These are phyloP conservation scores for Tadarida brasiliensis DNA, from an alignment of 2,797 vertebrate species.

Conservation along the genomic window DNA sequence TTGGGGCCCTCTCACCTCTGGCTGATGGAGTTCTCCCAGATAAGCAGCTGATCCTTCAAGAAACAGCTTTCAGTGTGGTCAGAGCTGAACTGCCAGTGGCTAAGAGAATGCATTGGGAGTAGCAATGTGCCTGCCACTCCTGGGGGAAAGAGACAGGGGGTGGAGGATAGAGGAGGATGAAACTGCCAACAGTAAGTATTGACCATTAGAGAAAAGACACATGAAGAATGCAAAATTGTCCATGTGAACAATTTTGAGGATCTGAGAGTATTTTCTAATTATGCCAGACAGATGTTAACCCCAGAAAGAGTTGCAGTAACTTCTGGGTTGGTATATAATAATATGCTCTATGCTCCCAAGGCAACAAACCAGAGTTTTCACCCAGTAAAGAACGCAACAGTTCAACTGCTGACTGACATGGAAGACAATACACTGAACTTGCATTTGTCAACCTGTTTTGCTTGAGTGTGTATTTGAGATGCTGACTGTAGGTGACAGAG, in stretches of 20 bases:
- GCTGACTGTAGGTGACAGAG: not conserved
- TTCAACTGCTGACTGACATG: not conserved
- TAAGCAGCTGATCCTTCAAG: slow-evolving; percentile 16
- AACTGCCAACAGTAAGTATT: not conserved
- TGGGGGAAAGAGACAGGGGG: no score
- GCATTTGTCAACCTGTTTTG: not conserved
- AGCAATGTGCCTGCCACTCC: not conserved
- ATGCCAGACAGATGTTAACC: not conserved
- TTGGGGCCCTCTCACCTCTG: not conserved
- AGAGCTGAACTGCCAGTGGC: not conserved
- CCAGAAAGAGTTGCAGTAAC: not conserved
- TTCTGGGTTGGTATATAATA: not conserved
- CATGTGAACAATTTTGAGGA: not conserved
- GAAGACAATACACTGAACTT: not conserved
- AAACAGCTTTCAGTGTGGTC: not conserved
- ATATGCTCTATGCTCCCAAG: not conserved
- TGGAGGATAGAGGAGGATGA: not conserved
- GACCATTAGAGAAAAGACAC: slow-evolving; percentile 8
- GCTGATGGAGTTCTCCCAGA: not conserved
- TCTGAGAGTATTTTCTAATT: not conserved
- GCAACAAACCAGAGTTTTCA: not conserved
- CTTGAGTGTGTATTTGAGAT: not conserved
- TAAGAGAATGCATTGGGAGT: not conserved
- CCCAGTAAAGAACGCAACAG: not conserved
- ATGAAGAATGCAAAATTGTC: not conserved